Conservation (phyloP, 2,888 invertebrate species). For the Agrotis exclamationis region DNA sequence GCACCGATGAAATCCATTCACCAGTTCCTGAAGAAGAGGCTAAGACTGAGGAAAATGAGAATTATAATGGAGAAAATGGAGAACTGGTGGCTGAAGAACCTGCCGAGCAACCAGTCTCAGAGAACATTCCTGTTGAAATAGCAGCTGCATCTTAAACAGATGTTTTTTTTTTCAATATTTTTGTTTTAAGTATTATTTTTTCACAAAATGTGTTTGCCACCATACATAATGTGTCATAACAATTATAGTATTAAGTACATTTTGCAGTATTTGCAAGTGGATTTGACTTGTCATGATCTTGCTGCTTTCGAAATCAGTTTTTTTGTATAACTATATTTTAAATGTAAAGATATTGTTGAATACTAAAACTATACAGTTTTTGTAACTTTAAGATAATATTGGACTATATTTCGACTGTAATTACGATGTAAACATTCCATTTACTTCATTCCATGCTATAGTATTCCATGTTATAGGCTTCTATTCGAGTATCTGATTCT, state of each 20-base stretch:
- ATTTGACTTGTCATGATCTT: conserved; percentile 21
- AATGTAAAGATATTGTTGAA: conserved; percentile 26
- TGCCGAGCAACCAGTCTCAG: conserved; percentile 69
- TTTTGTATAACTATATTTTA: conserved; percentile 9
- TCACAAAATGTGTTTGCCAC: conserved; percentile 27
- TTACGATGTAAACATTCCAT: conserved; percentile 59
- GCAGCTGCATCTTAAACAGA: conserved; percentile 83
- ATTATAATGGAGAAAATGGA: conserved; percentile 53
- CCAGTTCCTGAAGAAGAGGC: conserved; percentile 67
- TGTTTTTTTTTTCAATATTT: conserved; percentile 24
- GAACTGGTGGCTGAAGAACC: conserved; percentile 54
- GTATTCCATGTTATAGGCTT: conserved; percentile 27
- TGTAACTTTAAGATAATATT: conserved; percentile 6
- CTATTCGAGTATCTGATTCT: background rate
- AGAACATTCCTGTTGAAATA: conserved; percentile 83
- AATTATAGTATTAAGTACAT: conserved; percentile 26
- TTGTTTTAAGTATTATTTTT: conserved; percentile 39
- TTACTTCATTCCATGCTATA: conserved; percentile 57
- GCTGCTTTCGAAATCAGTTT: conserved; percentile 1
- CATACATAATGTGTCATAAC: conserved; percentile 27
- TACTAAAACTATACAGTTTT: conserved; percentile 8
- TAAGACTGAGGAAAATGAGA: conserved; percentile 63
- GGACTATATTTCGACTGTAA: conserved; percentile 31
- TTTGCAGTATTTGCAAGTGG: conserved; percentile 37
- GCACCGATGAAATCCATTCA: conserved; percentile 75